These are phyloP conservation scores for Toxostoma redivivum DNA, from an alignment of 2,113 vertebrate species.

Conservation along the genomic window DNA sequence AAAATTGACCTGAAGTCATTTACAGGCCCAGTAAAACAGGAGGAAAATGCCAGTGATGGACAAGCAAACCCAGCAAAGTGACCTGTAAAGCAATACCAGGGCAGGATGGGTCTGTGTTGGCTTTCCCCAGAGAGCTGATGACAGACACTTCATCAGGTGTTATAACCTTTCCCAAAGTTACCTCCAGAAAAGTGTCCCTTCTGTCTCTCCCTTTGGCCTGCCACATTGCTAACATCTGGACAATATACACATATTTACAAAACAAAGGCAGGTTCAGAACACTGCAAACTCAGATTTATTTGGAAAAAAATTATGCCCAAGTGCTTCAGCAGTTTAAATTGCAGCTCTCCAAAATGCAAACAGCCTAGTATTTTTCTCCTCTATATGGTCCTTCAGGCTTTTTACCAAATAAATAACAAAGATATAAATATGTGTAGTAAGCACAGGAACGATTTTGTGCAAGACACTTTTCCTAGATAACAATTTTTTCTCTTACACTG, in stretches of 20 bases:
- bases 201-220: background rate
- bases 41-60: background rate
- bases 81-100: background rate
- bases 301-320: fast-evolving
- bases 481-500: background rate
- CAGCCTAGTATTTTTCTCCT: background rate
- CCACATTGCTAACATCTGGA: background rate
- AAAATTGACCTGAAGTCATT: background rate
- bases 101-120: background rate
- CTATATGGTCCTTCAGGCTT: background rate
- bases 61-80: background rate
- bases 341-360: background rate
- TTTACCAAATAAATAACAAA: background rate
- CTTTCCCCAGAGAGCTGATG: background rate
- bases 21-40: background rate
- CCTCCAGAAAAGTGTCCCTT: background rate
- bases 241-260: fast-evolving
- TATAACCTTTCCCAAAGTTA: background rate
- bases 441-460: background rate
- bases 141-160: background rate
- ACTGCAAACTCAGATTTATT: background rate
- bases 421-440: background rate
- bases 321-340: background rate
- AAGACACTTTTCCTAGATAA: background rate
- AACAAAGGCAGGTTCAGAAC: background rate